Base-by-base conservation (phyloP, 1,140 invertebrate genomes). In the Thaumatotibia leucotreta region DNA sequence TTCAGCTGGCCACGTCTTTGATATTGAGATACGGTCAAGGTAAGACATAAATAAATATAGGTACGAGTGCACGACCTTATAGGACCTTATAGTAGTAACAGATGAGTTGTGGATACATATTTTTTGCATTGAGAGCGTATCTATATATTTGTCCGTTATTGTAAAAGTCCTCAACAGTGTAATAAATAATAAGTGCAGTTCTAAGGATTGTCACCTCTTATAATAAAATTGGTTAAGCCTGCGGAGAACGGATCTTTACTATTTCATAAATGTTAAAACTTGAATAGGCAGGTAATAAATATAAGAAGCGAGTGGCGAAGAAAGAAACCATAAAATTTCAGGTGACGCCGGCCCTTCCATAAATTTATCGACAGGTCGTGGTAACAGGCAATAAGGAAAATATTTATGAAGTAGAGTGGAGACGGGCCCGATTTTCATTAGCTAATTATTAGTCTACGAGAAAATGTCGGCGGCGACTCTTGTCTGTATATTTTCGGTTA, bases 331-430 rank as follows among this genome's bases (percentile, higher is more conserved):
- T 86, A 85, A 88, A 88, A 86, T 86, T 85, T 86, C 80, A 88
- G 83, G 82, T 86, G 84, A 88, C 82, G 80, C 81, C 76, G 79
- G 79, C 75, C 83, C 80, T 87, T 86, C 80, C 84, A 89, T 86
- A 86, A 86, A 89, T 87, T 87, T 86, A 89, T 87, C 84, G 84
- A 84, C 80, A 86, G 84, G 75, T 85, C 84, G 83, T 87, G 84
- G 84, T 84, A 85, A 83, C 78, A 81, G 84, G 81, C 84, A 79
- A 85, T 89, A 85, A 87, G 79, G 77, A 80, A 82, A 85, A 85
- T 89, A 89, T 89, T 89, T 89, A 86, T 87, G 79, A 86, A 84
- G 80, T 76, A 80, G 77, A 85, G 81, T 76, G 67, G 73, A 67
- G 72, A 52, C 69, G 64, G 64, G 74, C 72, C 75, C 77, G 75